Conservation (phyloP, 2,113 vertebrate species). For the Myotis davidii region DNA sequence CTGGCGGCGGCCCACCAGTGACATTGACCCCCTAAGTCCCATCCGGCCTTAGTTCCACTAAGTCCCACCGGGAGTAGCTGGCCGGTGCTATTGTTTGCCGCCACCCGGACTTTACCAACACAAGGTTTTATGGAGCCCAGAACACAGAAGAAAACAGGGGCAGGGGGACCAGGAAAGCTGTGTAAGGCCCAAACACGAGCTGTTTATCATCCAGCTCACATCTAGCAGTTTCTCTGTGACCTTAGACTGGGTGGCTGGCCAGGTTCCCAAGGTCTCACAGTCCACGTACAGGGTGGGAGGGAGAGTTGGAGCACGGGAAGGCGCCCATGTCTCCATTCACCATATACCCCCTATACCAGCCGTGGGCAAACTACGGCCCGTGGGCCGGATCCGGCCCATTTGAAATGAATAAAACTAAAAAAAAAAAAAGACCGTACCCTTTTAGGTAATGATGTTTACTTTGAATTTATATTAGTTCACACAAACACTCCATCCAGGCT, state of each 20-base stretch:
- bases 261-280: neutral
- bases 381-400: too few species aligned
- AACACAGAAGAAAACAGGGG: neutral
- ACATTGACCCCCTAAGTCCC: neutral
- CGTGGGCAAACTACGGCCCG: too few species aligned
- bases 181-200: neutral
- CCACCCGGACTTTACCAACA: neutral
- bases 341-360: neutral
- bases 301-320: neutral
- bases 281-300: neutral
- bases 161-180: neutral
- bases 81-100: neutral
- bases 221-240: neutral
- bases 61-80: too few species aligned
- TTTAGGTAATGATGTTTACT: too few species aligned
- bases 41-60: too few species aligned
- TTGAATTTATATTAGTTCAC: too few species aligned
- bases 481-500: too few species aligned
- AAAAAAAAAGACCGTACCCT: too few species aligned
- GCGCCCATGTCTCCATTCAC: neutral
- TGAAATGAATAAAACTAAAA: too few species aligned
- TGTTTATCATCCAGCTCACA: neutral
- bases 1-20: neutral
- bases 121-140: neutral
- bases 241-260: neutral